Base-by-base conservation (phyloP, 2,888 invertebrate genomes). In the Ormyrus rosae region DNA sequence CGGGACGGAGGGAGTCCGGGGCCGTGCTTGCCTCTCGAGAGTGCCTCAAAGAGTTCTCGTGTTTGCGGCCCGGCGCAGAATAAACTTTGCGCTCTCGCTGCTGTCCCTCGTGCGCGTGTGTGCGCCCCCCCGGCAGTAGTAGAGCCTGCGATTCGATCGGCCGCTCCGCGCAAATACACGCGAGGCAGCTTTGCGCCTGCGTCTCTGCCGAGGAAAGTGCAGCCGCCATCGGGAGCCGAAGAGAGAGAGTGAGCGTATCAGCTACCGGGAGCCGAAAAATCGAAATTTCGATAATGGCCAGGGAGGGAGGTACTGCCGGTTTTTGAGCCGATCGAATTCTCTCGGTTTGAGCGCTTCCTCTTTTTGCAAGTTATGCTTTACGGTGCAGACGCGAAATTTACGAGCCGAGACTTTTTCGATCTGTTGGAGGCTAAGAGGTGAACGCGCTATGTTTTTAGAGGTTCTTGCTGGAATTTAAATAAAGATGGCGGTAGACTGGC, bases 41-140 rank as follows among this genome's bases (percentile, higher is more conserved):
- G 63, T 63, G 56, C 50, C 64, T 77, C 77, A 77, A 71, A 70
- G 77, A 77, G 70, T 77, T 68, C 51, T 63, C 76, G 76, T 76
- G 76, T 63, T 77, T 70, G 58, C 64, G 63, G 64, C 70, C 70
- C 50, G 55, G 65, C 9, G 65, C 56, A 70, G 70, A 70, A 77
- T 71, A 77, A 77, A 77, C 76, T 70, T 69, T 73, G 56, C 55
- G 2, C 53, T 56, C 45, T 6, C 6, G 5, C 5, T 45, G 34
- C 58, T 7, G 45, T 45, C 45, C 45, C 34, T 48, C 48, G 9
- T n/a, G 6, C 56, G 13, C 45, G 19, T 11, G 8, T 8, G 9
- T 9, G 46, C 51, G 5, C 45, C 48, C 48, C 11, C 45, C 10
- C 63, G 9, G 19, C 7, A 48, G 7, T 34, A 48, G 19, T 19